These are phyloP conservation scores for Cerastoderma edule DNA, from an alignment of 2,888 invertebrate genomes.

Conservation along the genomic window DNA sequence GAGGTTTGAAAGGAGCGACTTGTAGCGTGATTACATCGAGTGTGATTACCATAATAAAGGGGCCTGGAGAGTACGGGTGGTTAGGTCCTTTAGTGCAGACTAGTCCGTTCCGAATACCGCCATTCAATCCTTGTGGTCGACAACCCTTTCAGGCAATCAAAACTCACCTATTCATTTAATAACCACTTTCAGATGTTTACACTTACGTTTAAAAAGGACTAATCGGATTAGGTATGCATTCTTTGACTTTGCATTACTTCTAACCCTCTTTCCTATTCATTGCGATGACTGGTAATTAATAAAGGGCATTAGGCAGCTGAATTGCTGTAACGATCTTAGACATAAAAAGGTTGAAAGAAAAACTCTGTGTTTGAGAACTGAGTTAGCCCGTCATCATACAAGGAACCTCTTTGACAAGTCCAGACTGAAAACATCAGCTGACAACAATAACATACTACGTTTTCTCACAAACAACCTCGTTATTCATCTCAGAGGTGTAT, in stretches of 20 bases:
- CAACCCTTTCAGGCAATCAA: slow-evolving; percentile 25
- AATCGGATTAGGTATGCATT: slow-evolving; percentile 27
- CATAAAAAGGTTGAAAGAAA: slow-evolving; percentile 8
- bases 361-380: neutral
- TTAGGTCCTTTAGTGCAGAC: slow-evolving; percentile 26
- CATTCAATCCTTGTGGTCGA: slow-evolving; percentile 27
- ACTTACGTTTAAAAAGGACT: slow-evolving; percentile 38
- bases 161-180: slow-evolving; percentile 33
- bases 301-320: slow-evolving; percentile 15
- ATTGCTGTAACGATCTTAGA: slow-evolving; percentile 16
- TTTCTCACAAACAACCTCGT: no score
- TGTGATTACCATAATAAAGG: slow-evolving; percentile 20
- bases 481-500: no score
- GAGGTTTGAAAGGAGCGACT: neutral
- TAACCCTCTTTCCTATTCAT: slow-evolving; percentile 17
- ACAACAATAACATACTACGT: no score
- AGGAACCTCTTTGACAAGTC: neutral
- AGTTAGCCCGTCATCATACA: neutral
- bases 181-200: slow-evolving; percentile 40
- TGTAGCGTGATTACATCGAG: slow-evolving; percentile 27
- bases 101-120: slow-evolving; percentile 9
- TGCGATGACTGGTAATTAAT: slow-evolving; percentile 11
- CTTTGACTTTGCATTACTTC: slow-evolving; percentile 21
- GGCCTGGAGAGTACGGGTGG: slow-evolving; percentile 11
- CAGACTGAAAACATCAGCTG: neutral